Conservation (phyloP, 2,888 invertebrate species). For the Drosophila prostipennis region DNA sequence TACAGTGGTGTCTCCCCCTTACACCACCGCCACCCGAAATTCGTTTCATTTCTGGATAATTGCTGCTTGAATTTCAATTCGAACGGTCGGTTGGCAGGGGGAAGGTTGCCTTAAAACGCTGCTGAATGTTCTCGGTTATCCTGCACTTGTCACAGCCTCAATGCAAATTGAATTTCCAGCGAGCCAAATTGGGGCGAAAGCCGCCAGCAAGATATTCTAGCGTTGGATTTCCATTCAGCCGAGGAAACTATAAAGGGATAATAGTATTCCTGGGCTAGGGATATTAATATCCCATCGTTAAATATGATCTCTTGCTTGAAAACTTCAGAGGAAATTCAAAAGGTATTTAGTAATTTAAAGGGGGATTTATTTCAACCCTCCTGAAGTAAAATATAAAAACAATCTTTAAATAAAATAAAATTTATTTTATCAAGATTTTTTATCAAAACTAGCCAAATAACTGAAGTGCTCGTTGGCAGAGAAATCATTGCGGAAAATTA, state of each 20-base stretch:
- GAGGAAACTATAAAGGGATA: neutral
- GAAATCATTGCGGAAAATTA: conserved; percentile 42
- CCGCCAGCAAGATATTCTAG: conserved; percentile 24
- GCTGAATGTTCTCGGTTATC: conserved; percentile 25
- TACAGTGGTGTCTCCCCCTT: neutral
- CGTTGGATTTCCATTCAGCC: conserved; percentile 1
- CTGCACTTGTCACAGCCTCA: conserved; percentile 51
- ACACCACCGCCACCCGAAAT: conserved; percentile 11
- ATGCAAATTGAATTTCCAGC: conserved; percentile 54
- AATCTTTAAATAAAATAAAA: too few relatives aligned
- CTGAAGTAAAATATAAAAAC: too few relatives aligned
- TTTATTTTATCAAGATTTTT: too few relatives aligned
- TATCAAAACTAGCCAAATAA: neutral
- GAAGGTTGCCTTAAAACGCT: conserved; percentile 25
- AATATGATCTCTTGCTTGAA: neutral
- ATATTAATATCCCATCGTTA: neutral
- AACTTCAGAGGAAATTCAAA: too few relatives aligned
- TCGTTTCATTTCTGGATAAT: conserved; percentile 66
- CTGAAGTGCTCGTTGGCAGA: conserved; percentile 6
- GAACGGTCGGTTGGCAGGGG: conserved; percentile 29
- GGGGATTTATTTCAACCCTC: too few relatives aligned
- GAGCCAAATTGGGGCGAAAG: conserved; percentile 10
- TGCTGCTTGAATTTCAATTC: conserved; percentile 80
- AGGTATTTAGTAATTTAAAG: neutral
- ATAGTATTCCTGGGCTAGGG: neutral